Evolutionary conservation across 2,888 invertebrate genomes (phyloP).

Genomic region (Camptogramma bilineatum): DNA sequence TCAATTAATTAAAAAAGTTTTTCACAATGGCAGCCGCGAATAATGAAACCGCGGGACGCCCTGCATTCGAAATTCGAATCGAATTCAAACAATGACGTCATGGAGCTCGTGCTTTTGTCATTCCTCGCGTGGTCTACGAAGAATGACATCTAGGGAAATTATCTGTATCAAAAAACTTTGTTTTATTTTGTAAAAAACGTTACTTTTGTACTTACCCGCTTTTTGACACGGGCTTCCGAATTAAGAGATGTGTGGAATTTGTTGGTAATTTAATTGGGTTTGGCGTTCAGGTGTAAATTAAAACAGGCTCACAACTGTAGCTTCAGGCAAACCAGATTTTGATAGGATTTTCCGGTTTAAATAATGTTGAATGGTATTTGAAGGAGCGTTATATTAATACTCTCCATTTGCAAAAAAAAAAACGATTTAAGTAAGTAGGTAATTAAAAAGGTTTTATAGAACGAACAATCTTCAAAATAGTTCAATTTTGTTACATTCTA

Average conservation of each 20-base stretch:
- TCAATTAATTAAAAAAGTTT: slow-evolving; percentile 66
- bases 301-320: too few species aligned
- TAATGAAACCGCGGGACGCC: slow-evolving; percentile 77
- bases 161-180: slow-evolving; percentile 4
- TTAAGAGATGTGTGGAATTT: slow-evolving; percentile 52
- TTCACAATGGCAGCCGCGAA: slow-evolving; percentile 78
- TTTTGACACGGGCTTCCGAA: slow-evolving; percentile 73
- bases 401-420: too few species aligned
- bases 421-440: too few species aligned
- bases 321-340: neutral
- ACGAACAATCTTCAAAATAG: too few species aligned
- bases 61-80: slow-evolving; percentile 76
- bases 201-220: slow-evolving; percentile 56
- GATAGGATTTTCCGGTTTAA: neutral
- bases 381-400: too few species aligned
- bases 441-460: too few species aligned
- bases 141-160: slow-evolving; percentile 73
- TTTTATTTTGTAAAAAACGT: slow-evolving; percentile 52
- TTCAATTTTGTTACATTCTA: too few species aligned
- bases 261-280: slow-evolving; percentile 58
- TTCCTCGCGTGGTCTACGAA: slow-evolving; percentile 53
- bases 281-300: slow-evolving; percentile 49
- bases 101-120: slow-evolving; percentile 72
- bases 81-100: slow-evolving; percentile 76
- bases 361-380: too few species aligned